Percentiles rank a stretch among this genome's conserved stretches.
phyloP scores from a whole-genome alignment of 1,140 invertebrate species.

The Drosophila tsacasi region DNA sequence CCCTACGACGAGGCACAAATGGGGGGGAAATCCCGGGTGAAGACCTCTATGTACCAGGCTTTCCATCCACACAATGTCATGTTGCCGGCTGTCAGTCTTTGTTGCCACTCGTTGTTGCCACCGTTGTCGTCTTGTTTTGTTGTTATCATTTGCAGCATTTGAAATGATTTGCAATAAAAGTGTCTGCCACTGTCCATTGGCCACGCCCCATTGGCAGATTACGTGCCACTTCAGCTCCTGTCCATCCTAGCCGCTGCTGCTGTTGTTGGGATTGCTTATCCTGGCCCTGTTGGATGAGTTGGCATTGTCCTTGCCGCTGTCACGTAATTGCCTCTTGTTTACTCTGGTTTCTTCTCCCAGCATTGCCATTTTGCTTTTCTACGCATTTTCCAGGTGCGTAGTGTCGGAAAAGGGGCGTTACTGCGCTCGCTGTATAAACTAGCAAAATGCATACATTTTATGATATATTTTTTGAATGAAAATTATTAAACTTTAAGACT shows the following conservation, averaged over 20 bases:
- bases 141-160: conserved; percentile 82
- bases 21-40: too few species aligned
- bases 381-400: conserved; percentile 21
- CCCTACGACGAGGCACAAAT: conserved; percentile 24
- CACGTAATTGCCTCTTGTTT: conserved; percentile 80
- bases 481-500: background rate
- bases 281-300: conserved; percentile 44
- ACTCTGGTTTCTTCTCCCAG: conserved; percentile 49
- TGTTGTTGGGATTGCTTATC: conserved; percentile 47
- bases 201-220: conserved; percentile 77
- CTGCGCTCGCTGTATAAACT: background rate
- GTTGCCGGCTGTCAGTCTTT: conserved; percentile 56
- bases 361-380: conserved; percentile 27
- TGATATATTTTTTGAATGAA: background rate
- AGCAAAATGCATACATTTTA: background rate
- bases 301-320: conserved; percentile 64
- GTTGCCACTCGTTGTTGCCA: conserved; percentile 35
- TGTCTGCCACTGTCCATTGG: conserved; percentile 75
- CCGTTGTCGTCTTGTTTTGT: conserved; percentile 41
- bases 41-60: background rate
- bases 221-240: conserved; percentile 59
- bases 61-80: conserved; percentile 61
- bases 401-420: background rate
- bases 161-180: conserved; percentile 83
- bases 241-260: conserved; percentile 11